phyloP scores from a whole-genome alignment of 1,140 invertebrate species.

The Aphaenogaster rudis region DNA sequence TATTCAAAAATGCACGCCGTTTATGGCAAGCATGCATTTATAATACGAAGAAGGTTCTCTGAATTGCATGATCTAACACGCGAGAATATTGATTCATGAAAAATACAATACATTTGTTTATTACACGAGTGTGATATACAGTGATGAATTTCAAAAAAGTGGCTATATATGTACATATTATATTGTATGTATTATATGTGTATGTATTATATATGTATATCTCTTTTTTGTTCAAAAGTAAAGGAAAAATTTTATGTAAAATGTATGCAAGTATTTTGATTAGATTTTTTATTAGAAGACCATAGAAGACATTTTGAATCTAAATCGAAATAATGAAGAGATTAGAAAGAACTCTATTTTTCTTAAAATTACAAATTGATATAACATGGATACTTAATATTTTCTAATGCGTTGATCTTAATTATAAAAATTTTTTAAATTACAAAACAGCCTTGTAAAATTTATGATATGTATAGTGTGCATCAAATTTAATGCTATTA shows the following conservation, averaged over 20 bases:
- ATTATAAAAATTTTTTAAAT: too few relatives aligned
- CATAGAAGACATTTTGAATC: too few relatives aligned
- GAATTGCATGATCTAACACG: not conserved
- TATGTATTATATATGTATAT: too few relatives aligned
- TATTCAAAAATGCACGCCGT: not conserved
- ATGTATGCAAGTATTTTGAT: not conserved
- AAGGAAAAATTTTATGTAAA: not conserved
- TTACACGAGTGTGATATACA: not conserved
- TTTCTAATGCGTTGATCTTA: too few relatives aligned
- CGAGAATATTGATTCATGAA: conserved; percentile 21
- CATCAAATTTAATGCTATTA: too few relatives aligned
- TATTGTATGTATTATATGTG: not conserved
- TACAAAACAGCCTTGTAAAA: too few relatives aligned
- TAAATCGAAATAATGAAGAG: too few relatives aligned
- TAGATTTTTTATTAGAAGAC: not conserved
- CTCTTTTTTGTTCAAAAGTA: not conserved
- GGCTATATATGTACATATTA: not conserved
- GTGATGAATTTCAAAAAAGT: not conserved
- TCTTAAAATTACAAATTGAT: not conserved
- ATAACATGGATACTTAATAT: too few relatives aligned
- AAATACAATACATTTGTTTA: not conserved
- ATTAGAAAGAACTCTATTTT: not conserved
- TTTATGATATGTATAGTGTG: too few relatives aligned
- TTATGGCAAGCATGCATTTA: not conserved
- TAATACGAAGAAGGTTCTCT: not conserved